Percentiles rank a stretch among this genome's conserved stretches.
phyloP scores from a whole-genome alignment of 2,888 invertebrate genomes.

The Halocaridina rubra region DNA sequence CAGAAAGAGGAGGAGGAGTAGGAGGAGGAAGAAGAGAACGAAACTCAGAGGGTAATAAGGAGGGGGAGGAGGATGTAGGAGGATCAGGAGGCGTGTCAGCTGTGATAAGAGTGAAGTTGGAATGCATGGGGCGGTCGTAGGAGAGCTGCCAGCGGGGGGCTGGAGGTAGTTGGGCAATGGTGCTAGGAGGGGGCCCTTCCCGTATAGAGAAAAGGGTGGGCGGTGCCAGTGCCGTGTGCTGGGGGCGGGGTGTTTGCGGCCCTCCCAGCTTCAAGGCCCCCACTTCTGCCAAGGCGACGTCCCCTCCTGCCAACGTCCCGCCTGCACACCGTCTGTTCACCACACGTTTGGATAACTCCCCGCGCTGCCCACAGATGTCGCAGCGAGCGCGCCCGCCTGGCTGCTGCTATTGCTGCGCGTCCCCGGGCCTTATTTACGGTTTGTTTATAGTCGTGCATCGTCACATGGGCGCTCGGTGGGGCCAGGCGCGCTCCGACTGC shows the following conservation, averaged over 20 bases:
- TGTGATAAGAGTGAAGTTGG: slow-evolving; percentile 40
- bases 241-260: slow-evolving; percentile 51
- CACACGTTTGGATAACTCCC: slow-evolving; percentile 43
- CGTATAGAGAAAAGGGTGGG: slow-evolving; percentile 33
- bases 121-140: slow-evolving; percentile 51
- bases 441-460: slow-evolving; percentile 64
- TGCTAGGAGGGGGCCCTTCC: neutral
- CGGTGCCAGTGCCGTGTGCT: slow-evolving; percentile 57
- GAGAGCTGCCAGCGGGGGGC: slow-evolving; percentile 42
- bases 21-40: neutral
- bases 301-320: slow-evolving; percentile 53
- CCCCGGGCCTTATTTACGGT: slow-evolving; percentile 63
- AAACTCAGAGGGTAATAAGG: too few relatives aligned
- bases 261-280: slow-evolving; percentile 32
- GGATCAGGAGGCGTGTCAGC: slow-evolving; percentile 39
- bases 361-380: slow-evolving; percentile 62
- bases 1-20: neutral
- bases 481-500: slow-evolving; percentile 62
- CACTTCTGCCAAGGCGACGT: slow-evolving; percentile 44
- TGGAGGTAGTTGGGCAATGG: slow-evolving; percentile 12
- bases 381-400: slow-evolving; percentile 50
- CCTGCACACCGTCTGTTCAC: slow-evolving; percentile 31
- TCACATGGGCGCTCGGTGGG: slow-evolving; percentile 64
- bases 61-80: neutral
- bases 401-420: slow-evolving; percentile 61